Base-by-base conservation (phyloP, 2,797 vertebrate genomes). In the Yasuhikotakia modesta region DNA sequence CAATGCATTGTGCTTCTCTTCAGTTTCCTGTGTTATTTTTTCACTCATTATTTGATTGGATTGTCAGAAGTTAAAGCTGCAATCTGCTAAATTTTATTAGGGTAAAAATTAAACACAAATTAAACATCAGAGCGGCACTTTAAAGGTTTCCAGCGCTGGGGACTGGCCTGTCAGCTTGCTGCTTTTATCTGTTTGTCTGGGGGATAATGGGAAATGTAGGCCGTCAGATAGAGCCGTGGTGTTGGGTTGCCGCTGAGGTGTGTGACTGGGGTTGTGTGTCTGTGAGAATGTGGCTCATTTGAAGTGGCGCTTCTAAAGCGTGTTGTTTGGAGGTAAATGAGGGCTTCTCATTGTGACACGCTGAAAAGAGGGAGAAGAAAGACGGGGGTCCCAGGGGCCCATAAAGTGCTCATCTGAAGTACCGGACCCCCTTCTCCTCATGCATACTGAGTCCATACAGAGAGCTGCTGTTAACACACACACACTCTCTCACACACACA, bases 341-440 rank as follows among this genome's bases (percentile, higher is more conserved):
- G 83, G 88, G 89, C 90, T 89, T 92, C 92, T 92, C 92, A 92
- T 89, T 53, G 91, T 92, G 92, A 91, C 89, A 86, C 32, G 85
- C 81, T 91, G 90, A 93, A 93, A 92, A 91, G 91, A 77, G 87
- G 89, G 88, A 89, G 92, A 94, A 93, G 88, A 93, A 93, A 91
- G 90, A 91, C 86, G 87, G 89, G 78, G 65, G 89, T 91, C 92
- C 73, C 79, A 87, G 90, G 91, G 90, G 83, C 81, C 53, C 82
- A 50, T 91, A 90, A 91, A 91, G 90, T 86, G 89, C 89, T 89
- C 80, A 24, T 86, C 88, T 39, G 83, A 90, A 90, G 91, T 92
- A 65, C 68, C 71, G 64, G 76, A 78, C 76, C 76, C 60, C 48
- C 61, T n/a, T 32, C 68, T 71, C 60, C 2, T 8, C 39, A 43